Percentiles rank a stretch among this genome's conserved stretches.
Conservation (phyloP, 2,113 vertebrate species). For the Cyphomyrus plagiostoma region DNA sequence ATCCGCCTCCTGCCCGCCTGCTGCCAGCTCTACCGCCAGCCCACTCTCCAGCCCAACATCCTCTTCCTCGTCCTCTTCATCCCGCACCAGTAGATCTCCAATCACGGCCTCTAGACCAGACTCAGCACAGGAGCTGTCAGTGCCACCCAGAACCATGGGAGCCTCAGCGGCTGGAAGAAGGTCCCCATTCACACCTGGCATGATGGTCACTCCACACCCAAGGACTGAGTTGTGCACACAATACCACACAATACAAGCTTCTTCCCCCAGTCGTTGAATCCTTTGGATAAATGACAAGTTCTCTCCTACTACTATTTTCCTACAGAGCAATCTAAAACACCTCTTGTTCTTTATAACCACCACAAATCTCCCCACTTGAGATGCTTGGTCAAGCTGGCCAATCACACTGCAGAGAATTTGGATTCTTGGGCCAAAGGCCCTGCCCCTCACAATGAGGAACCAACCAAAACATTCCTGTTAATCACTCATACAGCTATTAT, state of each 20-base stretch:
- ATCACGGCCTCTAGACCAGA: conserved; percentile 57
- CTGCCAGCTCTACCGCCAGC: conserved; percentile 26
- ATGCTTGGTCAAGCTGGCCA: conserved; percentile 42
- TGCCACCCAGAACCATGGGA: conserved; percentile 30
- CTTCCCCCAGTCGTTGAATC: not conserved
- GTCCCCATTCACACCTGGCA: conserved; percentile 73
- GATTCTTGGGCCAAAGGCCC: conserved; percentile 49
- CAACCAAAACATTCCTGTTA: conserved; percentile 46
- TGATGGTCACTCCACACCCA: conserved; percentile 37
- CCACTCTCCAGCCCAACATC: conserved; percentile 33
- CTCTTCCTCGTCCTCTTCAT: conserved; percentile 26
- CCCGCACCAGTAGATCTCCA: conserved; percentile 47
- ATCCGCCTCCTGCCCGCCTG: not conserved
- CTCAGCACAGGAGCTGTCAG: conserved; percentile 45
- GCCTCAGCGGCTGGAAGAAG: conserved; percentile 40
- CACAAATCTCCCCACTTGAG: conserved; percentile 40
- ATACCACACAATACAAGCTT: no score
- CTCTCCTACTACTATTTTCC: conserved; percentile 18
- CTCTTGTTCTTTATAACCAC: conserved; percentile 50
- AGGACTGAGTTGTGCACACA: not conserved
- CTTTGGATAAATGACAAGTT: conserved; percentile 5
- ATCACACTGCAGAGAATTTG: conserved; percentile 48
- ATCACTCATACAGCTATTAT: conserved; percentile 48
- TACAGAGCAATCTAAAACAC: conserved; percentile 29
- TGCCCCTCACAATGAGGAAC: conserved; percentile 48